A percentile compares a stretch with the other conserved stretches of the same genome.
Conservation (phyloP, 2,113 vertebrate genomes). For the Acanthisitta chloris region DNA sequence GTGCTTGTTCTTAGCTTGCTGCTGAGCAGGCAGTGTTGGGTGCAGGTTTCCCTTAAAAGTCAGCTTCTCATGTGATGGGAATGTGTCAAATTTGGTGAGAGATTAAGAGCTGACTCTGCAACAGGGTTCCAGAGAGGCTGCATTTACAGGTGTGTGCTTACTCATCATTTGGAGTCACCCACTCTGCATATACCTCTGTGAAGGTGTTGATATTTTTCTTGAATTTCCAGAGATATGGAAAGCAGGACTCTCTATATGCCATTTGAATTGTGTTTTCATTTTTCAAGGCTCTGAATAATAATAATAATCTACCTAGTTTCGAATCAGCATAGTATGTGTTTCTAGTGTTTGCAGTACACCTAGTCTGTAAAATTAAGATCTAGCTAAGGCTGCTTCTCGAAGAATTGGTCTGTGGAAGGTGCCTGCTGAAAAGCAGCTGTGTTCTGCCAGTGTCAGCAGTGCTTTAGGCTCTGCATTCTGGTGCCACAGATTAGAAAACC, state of each 20-base stretch:
- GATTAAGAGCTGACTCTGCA: background rate
- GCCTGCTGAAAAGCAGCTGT: background rate
- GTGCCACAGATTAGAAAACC: background rate
- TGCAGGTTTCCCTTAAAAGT: background rate
- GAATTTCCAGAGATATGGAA: background rate
- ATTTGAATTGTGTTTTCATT: background rate
- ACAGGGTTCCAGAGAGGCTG: background rate
- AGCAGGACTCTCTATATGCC: background rate
- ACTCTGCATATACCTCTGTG: background rate
- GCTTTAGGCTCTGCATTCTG: background rate
- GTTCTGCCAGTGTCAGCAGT: background rate
- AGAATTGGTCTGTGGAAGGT: background rate
- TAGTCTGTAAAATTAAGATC: background rate
- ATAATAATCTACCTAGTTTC: background rate
- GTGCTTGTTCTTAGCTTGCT: background rate
- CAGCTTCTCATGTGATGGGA: background rate
- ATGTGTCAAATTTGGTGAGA: background rate
- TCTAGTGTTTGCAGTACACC: background rate
- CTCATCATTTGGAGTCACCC: background rate
- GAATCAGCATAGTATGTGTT: background rate
- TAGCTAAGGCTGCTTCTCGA: background rate
- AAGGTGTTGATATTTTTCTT: background rate
- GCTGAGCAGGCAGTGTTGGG: background rate
- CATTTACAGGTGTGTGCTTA: background rate
- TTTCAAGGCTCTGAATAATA: background rate